These are phyloP conservation scores for Oceanites oceanicus DNA, from an alignment of 2,113 vertebrate species.

Conservation along the genomic window DNA sequence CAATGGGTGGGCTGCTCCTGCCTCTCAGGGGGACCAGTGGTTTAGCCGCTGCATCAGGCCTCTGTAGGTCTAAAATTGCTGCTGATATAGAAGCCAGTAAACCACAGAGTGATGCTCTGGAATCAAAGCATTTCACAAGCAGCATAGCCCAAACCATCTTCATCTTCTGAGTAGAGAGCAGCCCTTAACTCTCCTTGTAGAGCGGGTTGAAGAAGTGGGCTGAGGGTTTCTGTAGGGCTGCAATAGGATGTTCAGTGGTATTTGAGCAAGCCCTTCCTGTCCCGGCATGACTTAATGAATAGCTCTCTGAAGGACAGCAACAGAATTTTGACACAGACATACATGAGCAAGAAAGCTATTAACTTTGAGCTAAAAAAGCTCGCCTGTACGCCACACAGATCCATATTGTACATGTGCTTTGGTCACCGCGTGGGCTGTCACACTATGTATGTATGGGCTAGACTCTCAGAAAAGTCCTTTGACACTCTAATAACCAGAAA, in stretches of 20 bases:
- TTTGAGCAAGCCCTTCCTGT: neutral
- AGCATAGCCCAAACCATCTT: neutral
- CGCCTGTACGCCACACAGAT: neutral
- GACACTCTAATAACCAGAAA: neutral
- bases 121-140: neutral
- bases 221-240: neutral
- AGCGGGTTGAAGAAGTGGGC: neutral
- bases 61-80: neutral
- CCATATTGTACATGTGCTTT: neutral
- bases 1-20: neutral
- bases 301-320: neutral
- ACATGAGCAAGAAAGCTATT: neutral
- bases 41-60: rapidly evolving
- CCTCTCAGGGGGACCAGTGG: rapidly evolving
- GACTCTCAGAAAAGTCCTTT: neutral
- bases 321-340: neutral
- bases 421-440: neutral
- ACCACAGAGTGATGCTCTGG: neutral
- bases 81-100: neutral
- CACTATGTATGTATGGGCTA: rapidly evolving
- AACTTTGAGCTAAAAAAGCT: neutral
- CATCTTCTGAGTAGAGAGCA: neutral
- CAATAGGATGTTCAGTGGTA: neutral
- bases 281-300: neutral
- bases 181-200: neutral